Percentiles rank a stretch among this genome's conserved stretches.
These are phyloP conservation scores for Cantharis flavilabris DNA, from an alignment of 2,888 invertebrate genomes.

Conservation along the genomic window DNA sequence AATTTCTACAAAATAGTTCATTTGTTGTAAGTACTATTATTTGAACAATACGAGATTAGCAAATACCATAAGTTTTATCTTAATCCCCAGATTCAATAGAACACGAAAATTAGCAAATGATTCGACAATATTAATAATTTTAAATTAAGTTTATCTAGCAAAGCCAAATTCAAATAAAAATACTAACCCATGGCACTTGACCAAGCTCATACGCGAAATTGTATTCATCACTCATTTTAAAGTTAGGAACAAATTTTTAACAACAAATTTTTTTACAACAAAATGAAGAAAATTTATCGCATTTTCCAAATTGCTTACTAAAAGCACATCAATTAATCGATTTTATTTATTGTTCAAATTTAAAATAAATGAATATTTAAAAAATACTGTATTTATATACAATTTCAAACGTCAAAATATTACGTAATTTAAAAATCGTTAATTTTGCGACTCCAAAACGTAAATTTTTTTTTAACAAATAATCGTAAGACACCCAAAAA, in stretches of 20 bases:
- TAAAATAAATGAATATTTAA: not conserved
- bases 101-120: not conserved
- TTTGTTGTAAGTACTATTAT: not conserved
- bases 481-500: not conserved
- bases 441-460: not conserved
- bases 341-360: not conserved
- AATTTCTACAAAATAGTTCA: too few relatives aligned
- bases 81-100: not conserved
- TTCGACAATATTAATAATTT: not conserved
- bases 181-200: slow-evolving; percentile 50
- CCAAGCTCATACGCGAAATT: slow-evolving; percentile 50
- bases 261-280: not conserved
- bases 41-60: not conserved
- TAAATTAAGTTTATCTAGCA: not conserved
- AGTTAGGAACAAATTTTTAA: not conserved
- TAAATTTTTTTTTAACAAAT: not conserved
- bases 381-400: not conserved
- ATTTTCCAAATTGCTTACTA: not conserved
- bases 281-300: not conserved
- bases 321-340: not conserved
- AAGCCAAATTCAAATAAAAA: slow-evolving; percentile 12
- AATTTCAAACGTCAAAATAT: not conserved
- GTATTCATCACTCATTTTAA: slow-evolving; percentile 40
- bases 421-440: not conserved
- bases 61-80: not conserved